Conservation (phyloP, 2,113 vertebrate genomes). For the Neodontobutis hainanensis region DNA sequence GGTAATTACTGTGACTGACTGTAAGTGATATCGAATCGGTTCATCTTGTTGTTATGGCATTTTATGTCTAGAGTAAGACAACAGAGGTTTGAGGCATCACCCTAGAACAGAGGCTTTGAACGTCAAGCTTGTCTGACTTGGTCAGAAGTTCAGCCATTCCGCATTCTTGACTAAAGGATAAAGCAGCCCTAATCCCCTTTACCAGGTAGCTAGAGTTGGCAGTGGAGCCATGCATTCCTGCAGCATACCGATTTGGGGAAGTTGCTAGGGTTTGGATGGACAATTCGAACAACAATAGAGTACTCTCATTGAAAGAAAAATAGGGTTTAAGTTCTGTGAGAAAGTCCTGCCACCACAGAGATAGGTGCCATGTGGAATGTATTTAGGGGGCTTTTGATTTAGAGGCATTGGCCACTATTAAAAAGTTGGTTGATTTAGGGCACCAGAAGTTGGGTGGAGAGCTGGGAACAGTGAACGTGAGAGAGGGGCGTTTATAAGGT, state of each 20-base stretch:
- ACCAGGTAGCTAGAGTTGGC: slow-evolving; percentile 82
- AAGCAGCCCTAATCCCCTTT: slow-evolving; percentile 88
- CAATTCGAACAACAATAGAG: slow-evolving; percentile 77
- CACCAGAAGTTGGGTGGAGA: slow-evolving; percentile 23
- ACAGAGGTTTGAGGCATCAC: slow-evolving; percentile 54
- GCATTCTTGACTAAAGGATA: slow-evolving; percentile 86
- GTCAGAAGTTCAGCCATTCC: slow-evolving; percentile 83
- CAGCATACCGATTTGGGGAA: slow-evolving; percentile 84
- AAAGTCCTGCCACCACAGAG: slow-evolving; percentile 65
- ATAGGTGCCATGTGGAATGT: slow-evolving; percentile 68
- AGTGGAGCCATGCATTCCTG: slow-evolving; percentile 83
- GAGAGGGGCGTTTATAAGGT: slow-evolving; percentile 7
- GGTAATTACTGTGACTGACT: not conserved
- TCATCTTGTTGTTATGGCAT: slow-evolving; percentile 18
- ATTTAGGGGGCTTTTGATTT: slow-evolving; percentile 50
- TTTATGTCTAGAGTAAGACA: slow-evolving; percentile 23
- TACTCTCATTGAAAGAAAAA: slow-evolving; percentile 73
- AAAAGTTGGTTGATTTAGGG: slow-evolving; percentile 27
- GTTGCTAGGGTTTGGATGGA: slow-evolving; percentile 82
- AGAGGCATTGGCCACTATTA: slow-evolving; percentile 22
- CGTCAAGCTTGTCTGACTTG: slow-evolving; percentile 81
- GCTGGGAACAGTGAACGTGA: slow-evolving; percentile 6
- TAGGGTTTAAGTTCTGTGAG: slow-evolving; percentile 77
- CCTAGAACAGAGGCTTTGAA: slow-evolving; percentile 60
- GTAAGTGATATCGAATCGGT: not conserved